These are phyloP conservation scores for Trachelus troglodyta DNA, from an alignment of 2,888 invertebrate genomes.

Conservation along the genomic window DNA sequence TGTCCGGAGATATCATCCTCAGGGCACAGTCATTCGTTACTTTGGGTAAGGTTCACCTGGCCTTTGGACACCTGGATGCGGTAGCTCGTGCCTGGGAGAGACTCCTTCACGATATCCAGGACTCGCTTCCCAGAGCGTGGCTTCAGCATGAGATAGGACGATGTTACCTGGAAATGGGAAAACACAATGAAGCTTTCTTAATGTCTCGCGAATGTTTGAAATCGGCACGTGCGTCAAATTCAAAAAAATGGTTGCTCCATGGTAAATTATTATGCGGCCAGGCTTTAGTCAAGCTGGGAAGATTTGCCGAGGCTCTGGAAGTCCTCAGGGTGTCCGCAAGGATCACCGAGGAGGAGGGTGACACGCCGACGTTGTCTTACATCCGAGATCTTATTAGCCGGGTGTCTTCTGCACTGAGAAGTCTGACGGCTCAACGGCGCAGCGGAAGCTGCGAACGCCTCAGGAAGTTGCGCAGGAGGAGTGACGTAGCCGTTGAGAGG, in stretches of 20 bases:
- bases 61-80: conserved; percentile 50
- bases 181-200: conserved; percentile 35
- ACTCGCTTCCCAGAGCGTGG: conserved; percentile 41
- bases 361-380: conserved; percentile 40
- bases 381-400: conserved; percentile 45
- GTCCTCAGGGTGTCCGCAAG: conserved; percentile 35
- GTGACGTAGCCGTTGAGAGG: background rate
- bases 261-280: conserved; percentile 51
- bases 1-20: conserved; percentile 31
- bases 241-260: conserved; percentile 51
- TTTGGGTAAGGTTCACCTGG: conserved; percentile 54
- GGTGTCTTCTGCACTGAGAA: conserved; percentile 25
- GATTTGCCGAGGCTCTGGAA: conserved; percentile 44
- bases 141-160: conserved; percentile 48
- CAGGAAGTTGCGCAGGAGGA: background rate
- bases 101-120: conserved; percentile 32
- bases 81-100: conserved; percentile 49
- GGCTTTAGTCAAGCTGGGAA: conserved; percentile 43
- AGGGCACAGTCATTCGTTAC: conserved; percentile 42
- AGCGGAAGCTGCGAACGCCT: background rate
- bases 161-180: conserved; percentile 50
- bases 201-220: conserved; percentile 39
- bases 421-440: background rate
- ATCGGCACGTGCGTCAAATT: conserved; percentile 36
- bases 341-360: conserved; percentile 35